Percentiles rank a stretch among this genome's conserved stretches.
phyloP scores from a whole-genome alignment of 2,797 vertebrate genomes.

The Parauchenoglanis ngamensis region DNA sequence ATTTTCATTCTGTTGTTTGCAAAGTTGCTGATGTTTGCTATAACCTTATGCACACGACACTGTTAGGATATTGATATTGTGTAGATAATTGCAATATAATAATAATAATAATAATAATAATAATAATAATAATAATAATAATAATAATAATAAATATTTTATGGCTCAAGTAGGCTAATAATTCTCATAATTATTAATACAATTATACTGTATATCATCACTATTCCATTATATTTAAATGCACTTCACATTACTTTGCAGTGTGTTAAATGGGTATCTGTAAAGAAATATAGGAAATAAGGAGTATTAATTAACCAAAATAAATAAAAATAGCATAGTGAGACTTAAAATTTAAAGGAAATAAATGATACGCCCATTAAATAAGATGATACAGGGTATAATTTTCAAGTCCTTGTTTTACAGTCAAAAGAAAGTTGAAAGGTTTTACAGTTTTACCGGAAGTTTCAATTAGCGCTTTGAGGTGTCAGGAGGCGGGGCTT shows the following conservation, averaged over 20 bases:
- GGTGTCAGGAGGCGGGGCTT: not conserved
- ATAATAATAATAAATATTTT: not conserved
- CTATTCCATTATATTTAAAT: not conserved
- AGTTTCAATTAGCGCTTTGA: conserved; percentile 11
- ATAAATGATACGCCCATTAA: not conserved
- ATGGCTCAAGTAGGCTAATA: too few species aligned
- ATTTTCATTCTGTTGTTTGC: not conserved
- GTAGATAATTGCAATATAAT: not conserved
- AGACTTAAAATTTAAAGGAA: not conserved
- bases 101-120: too few species aligned
- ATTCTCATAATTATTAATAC: not conserved
- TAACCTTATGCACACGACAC: not conserved
- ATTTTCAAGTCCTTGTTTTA: not conserved
- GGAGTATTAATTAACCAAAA: not conserved
- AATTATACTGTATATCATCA: not conserved
- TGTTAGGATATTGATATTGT: not conserved
- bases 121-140: not conserved
- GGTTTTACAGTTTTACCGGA: not conserved
- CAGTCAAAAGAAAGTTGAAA: not conserved
- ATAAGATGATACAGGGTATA: too few species aligned
- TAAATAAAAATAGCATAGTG: not conserved
- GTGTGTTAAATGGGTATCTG: not conserved
- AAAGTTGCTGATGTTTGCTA: not conserved
- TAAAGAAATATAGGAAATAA: not conserved
- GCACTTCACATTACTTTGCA: not conserved